Percentiles rank a stretch among this genome's conserved stretches.
phyloP scores from a whole-genome alignment of 1,140 invertebrate species.

The Stegodyphus mimosarum region DNA sequence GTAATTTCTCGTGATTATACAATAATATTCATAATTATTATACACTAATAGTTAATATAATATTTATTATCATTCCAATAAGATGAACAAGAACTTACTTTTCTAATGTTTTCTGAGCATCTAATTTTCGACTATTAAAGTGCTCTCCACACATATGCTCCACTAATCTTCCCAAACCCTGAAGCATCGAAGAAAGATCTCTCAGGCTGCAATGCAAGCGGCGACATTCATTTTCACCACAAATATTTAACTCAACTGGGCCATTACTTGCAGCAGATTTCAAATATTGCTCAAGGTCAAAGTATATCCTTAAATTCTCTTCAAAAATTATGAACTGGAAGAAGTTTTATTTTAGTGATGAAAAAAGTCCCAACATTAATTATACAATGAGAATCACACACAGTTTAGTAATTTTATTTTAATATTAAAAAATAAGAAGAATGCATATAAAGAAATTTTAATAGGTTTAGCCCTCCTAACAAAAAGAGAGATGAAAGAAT shows the following conservation, averaged over 20 bases:
- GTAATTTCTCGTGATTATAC: too few species aligned
- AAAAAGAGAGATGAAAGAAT: too few species aligned
- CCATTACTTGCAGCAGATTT: slow-evolving; percentile 63
- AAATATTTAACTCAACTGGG: slow-evolving; percentile 65
- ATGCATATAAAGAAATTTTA: too few species aligned
- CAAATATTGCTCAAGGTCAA: slow-evolving; percentile 71
- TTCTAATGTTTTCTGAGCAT: slow-evolving; percentile 44
- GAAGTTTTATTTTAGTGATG: neutral
- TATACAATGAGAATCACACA: too few species aligned
- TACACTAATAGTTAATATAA: neutral
- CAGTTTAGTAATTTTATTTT: too few species aligned
- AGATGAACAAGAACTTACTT: slow-evolving; percentile 25
- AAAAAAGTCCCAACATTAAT: too few species aligned
- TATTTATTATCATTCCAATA: neutral
- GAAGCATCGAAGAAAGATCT: slow-evolving; percentile 75
- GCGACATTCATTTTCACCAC: slow-evolving; percentile 70
- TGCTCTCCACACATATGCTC: slow-evolving; percentile 72
- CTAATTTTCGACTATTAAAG: slow-evolving; percentile 65
- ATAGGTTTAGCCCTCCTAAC: too few species aligned
- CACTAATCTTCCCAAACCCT: slow-evolving; percentile 74
- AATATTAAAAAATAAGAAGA: too few species aligned
- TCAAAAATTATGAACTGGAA: slow-evolving; percentile 67
- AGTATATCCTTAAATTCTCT: slow-evolving; percentile 72
- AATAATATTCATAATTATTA: too few species aligned
- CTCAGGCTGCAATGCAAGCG: slow-evolving; percentile 73